Percentiles rank a stretch among this genome's conserved stretches.
Conservation (phyloP, 2,888 invertebrate genomes). For the Lepidocyrtoides sp. region DNA sequence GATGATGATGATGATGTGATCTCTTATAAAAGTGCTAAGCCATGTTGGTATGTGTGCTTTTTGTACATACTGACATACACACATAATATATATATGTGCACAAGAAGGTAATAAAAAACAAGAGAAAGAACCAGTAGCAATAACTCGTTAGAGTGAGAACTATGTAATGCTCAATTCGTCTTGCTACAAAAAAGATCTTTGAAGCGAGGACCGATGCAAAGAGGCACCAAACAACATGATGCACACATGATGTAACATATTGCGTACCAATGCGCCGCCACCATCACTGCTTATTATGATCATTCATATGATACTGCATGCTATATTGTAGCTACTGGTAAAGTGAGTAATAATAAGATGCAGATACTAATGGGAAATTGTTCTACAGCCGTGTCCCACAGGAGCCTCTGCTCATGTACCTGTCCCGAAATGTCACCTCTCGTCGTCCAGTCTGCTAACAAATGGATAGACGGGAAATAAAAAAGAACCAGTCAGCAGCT, state of each 20-base stretch:
- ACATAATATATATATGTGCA: slow-evolving; percentile 13
- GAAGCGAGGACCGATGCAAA: slow-evolving; percentile 23
- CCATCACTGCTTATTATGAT: not conserved
- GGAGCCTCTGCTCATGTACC: slow-evolving; percentile 77
- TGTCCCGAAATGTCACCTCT: slow-evolving; percentile 76
- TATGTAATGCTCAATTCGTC: slow-evolving; percentile 62
- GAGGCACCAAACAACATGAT: slow-evolving; percentile 27
- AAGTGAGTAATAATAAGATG: slow-evolving; percentile 55
- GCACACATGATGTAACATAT: slow-evolving; percentile 16
- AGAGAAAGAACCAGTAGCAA: slow-evolving; percentile 67
- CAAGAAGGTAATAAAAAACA: slow-evolving; percentile 5
- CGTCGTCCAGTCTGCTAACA: slow-evolving; percentile 37
- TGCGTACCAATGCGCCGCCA: slow-evolving; percentile 7
- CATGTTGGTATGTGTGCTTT: slow-evolving; percentile 28
- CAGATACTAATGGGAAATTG: slow-evolving; percentile 73
- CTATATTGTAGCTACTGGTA: not conserved
- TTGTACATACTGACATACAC: not conserved
- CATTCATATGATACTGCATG: not conserved
- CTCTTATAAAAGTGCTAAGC: slow-evolving; percentile 40
- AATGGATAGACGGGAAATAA: slow-evolving; percentile 36
- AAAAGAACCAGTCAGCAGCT: slow-evolving; percentile 46
- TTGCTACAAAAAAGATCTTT: slow-evolving; percentile 26
- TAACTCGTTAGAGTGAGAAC: slow-evolving; percentile 68
- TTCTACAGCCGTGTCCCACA: slow-evolving; percentile 68
- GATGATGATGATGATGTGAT: slow-evolving; percentile 19